Evolutionary conservation across 2,888 invertebrate species (phyloP), one percentile per base, ranked within the genome.

Genomic region (Sminthurinus aureus): DNA sequence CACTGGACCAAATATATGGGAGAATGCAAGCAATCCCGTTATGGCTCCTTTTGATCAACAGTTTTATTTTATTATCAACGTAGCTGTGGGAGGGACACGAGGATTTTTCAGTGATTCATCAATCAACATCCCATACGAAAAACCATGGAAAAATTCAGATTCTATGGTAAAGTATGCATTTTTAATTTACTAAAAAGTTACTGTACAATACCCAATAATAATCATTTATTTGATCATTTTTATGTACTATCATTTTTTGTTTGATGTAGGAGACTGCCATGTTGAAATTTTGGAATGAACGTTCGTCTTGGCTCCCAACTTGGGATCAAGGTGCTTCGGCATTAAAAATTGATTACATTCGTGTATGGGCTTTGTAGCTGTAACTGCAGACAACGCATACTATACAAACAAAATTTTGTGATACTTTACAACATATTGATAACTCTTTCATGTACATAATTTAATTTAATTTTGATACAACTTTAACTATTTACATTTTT

Each of bases 11-110:
- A 89, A 88, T 83, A 88, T 89, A 13, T 89, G 89, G 89, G 84
- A 82, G 67, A 85, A 87, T 78, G 87, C 87, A 24, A 86, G 85
- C 66, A 86, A 86, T 75, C 81, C 85, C 24, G 85, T 84, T 71
- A 86, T 89, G 86, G 89, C 89, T 8, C 89, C 89, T 6, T 89
- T 89, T 75, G 89, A 89, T 82, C 85, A 86, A 80, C 73, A 80
- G 80, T 69, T 80, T 67, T 80, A 80, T 69, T 38, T 80, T 18
- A 80, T 80, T 22, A 18, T 80, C 8, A 80, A 80, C 22, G 80
- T 71, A 9, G 80, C 80, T 8, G 80, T 80, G 3, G 80, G 80
- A 6, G 80, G 80, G 20, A 71, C 51, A 3, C 50, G 24, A 13
- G 80, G 80, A 1, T 80, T 50, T 24, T 80, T 80, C 66, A 51